Evolutionary conservation across 2,888 invertebrate species (phyloP).

Genomic region (Antitype chi): DNA sequence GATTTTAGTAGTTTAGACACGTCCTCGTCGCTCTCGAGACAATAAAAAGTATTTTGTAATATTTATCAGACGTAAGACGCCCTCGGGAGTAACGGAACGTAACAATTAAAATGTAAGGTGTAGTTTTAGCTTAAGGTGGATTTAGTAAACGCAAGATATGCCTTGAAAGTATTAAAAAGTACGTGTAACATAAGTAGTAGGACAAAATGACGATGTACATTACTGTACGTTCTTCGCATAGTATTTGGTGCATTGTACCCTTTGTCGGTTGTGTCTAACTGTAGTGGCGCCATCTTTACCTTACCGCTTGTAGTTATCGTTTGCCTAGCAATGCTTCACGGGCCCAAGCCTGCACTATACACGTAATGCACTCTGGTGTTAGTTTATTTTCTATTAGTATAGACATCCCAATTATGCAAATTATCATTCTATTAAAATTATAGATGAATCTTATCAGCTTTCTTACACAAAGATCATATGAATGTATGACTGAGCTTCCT

Average conservation of each 20-base stretch:
- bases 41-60: constrained; percentile 54
- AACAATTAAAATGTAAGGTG: constrained; percentile 74
- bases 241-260: constrained; percentile 88
- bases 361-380: constrained; percentile 75
- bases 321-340: constrained; percentile 62
- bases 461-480: constrained; percentile 58
- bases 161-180: constrained; percentile 90
- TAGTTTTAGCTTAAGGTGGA: constrained; percentile 84
- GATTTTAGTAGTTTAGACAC: constrained; percentile 72
- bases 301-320: constrained; percentile 72
- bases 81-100: constrained; percentile 56
- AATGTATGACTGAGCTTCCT: constrained; percentile 73
- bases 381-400: constrained; percentile 63
- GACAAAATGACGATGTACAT: constrained; percentile 87
- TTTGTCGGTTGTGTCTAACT: constrained; percentile 81
- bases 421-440: constrained; percentile 55
- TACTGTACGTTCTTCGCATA: constrained; percentile 89
- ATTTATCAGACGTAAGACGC: constrained; percentile 60
- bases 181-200: constrained; percentile 85
- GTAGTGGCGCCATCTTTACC: constrained; percentile 74
- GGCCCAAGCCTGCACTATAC: constrained; percentile 48
- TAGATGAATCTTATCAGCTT: constrained; percentile 64
- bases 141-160: constrained; percentile 83
- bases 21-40: constrained; percentile 67
- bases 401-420: constrained; percentile 58